phyloP scores from a whole-genome alignment of 2,888 invertebrate genomes.

The Acrobeloides nanus region DNA sequence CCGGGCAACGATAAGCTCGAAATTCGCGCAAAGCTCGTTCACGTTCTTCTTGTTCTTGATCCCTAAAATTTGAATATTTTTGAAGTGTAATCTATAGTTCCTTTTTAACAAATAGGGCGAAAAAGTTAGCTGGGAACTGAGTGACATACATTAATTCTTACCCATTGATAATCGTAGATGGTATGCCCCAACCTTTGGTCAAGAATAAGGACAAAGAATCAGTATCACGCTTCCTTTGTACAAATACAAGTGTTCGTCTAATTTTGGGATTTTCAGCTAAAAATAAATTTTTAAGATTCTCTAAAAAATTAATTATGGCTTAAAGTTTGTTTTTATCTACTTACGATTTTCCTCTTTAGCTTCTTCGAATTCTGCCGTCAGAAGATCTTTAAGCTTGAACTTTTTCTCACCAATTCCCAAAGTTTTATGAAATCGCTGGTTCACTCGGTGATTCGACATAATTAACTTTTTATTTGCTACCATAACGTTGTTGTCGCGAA shows the following conservation, averaged over 20 bases:
- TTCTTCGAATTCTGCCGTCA: slow-evolving; percentile 7
- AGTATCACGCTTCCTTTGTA: slow-evolving; percentile 24
- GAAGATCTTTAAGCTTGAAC: no score
- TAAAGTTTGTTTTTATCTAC: no score
- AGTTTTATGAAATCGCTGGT: slow-evolving; percentile 13
- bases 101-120: slow-evolving; percentile 7
- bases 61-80: slow-evolving; percentile 48
- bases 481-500: slow-evolving; percentile 15
- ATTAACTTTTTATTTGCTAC: slow-evolving; percentile 13
- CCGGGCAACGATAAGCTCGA: slow-evolving; percentile 60
- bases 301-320: slow-evolving; percentile 6
- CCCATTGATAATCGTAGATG: slow-evolving; percentile 30
- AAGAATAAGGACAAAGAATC: slow-evolving; percentile 26
- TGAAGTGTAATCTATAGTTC: not conserved
- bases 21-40: slow-evolving; percentile 71
- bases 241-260: slow-evolving; percentile 38
- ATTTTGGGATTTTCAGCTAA: slow-evolving; percentile 16
- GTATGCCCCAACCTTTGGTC: slow-evolving; percentile 6
- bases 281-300: slow-evolving; percentile 6
- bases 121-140: not conserved
- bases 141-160: slow-evolving; percentile 4
- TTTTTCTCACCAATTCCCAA: slow-evolving; percentile 8
- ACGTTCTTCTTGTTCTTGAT: slow-evolving; percentile 66
- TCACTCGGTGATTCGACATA: slow-evolving; percentile 16
- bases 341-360: slow-evolving; percentile 11